Percentiles rank a stretch among this genome's conserved stretches.
Evolutionary conservation across 2,113 vertebrate species (phyloP).

Genomic region (Seriola quinqueradiata): DNA sequence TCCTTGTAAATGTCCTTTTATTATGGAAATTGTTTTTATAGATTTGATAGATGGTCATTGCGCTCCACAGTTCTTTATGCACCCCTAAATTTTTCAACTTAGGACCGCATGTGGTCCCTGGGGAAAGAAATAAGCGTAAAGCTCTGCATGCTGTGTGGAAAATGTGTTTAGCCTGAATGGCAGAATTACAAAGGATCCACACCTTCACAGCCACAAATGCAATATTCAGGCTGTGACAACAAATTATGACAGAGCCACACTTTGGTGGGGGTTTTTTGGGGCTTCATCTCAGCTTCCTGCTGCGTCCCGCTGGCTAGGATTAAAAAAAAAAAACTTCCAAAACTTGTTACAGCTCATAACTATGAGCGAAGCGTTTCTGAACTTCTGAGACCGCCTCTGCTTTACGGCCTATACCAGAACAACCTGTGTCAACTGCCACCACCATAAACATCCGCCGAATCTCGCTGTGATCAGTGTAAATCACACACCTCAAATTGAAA

Average conservation of each 20-base stretch:
- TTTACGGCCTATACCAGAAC: not conserved
- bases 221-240: slow-evolving; percentile 14
- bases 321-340: no score
- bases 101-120: no score
- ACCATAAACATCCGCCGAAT: not conserved
- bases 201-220: slow-evolving; percentile 19
- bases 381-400: not conserved
- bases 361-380: not conserved
- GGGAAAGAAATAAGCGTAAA: no score
- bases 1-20: no score
- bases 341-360: not conserved
- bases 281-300: not conserved
- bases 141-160: slow-evolving; percentile 23
- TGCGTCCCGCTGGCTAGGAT: not conserved
- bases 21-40: no score
- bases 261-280: not conserved
- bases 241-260: not conserved
- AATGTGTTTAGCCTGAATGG: slow-evolving; percentile 11
- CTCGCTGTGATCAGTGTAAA: not conserved
- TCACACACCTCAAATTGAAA: not conserved
- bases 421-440: not conserved
- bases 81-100: no score
- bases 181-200: slow-evolving; percentile 14
- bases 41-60: no score
- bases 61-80: no score